Base-by-base conservation (phyloP, 2,797 vertebrate genomes). In the Dipus sagitta region DNA sequence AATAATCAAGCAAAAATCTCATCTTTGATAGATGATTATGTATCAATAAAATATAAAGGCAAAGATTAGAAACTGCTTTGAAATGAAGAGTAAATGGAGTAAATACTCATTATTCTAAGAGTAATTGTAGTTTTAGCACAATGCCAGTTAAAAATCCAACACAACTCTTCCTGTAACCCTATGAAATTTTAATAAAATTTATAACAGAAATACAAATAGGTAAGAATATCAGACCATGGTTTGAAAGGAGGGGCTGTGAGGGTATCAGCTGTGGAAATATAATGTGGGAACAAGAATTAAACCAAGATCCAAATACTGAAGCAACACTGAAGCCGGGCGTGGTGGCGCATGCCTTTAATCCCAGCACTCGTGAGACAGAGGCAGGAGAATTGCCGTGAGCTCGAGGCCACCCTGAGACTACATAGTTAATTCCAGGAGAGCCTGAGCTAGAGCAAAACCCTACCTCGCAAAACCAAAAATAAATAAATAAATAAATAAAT, bases 181-280 rank as follows among this genome's bases (percentile, higher is more conserved):
- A 32, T 83, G 74, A 80, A 86, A 62, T 71, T 92, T 93, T 91
- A 92, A 84, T 47, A 87, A 93, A 92, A 85, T 47, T 67, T 18
- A 62, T 91, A 74, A 80, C 12, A 58, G n/a, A 86, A 90, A 77
- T 38, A 62, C 26, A 85, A 86, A 28, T 79, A 75, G 8, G 10
- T 85, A 91, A 34, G 21, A 94, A 87, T 87, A 54, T 24, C 58
- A 75, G 94, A 90, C 34, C 34, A n/a, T 72, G 81, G 90, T 88
- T 65, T 88, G 93, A 60, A 70, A 85, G 84, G 58, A 82, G 24
- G 9, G 86, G n/a, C 18, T 86, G 30, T 30, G n/a, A 5, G 23
- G 23, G 28, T 54, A 10, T 54, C 54, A 58, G n/a, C 65, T 92
- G 52, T 79, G 71, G 74, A 93, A 95, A 88, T 85, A 77, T 23